phyloP scores from a whole-genome alignment of 1,140 invertebrate genomes.

The Eueides isabella region DNA sequence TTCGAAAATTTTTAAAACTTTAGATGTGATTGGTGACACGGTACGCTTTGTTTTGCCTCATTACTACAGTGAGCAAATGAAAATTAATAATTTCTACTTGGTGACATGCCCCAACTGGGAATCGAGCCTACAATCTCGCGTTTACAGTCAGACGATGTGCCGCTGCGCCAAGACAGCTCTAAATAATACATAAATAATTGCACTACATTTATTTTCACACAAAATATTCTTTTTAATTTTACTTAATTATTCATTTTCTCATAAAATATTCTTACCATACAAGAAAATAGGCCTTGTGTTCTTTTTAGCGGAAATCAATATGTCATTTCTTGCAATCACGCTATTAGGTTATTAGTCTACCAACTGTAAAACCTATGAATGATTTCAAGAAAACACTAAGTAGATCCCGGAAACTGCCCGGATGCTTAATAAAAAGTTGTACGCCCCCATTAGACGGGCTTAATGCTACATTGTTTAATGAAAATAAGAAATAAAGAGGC shows the following conservation, averaged over 20 bases:
- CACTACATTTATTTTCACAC: not conserved
- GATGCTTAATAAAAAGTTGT: not conserved
- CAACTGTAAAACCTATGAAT: not conserved
- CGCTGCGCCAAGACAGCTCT: no score
- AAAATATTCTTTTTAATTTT: not conserved
- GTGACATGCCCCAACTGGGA: no score
- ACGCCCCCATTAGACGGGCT: not conserved
- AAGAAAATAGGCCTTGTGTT: not conserved
- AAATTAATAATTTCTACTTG: no score
- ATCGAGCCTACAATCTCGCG: no score
- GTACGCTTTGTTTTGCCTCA: no score
- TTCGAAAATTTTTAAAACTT: no score
- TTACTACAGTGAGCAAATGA: no score
- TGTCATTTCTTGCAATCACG: not conserved
- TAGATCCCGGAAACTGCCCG: not conserved
- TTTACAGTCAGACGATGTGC: no score
- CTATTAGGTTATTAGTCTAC: constrained; percentile 1
- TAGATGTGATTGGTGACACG: no score
- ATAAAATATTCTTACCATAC: not conserved
- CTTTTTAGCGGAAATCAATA: not conserved
- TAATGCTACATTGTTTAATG: not conserved
- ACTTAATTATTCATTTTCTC: no score
- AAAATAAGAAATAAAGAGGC: not conserved
- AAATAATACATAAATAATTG: no score
- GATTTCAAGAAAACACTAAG: constrained; percentile 7